Conservation (phyloP, 2,888 invertebrate genomes). For the Amiota communis region DNA sequence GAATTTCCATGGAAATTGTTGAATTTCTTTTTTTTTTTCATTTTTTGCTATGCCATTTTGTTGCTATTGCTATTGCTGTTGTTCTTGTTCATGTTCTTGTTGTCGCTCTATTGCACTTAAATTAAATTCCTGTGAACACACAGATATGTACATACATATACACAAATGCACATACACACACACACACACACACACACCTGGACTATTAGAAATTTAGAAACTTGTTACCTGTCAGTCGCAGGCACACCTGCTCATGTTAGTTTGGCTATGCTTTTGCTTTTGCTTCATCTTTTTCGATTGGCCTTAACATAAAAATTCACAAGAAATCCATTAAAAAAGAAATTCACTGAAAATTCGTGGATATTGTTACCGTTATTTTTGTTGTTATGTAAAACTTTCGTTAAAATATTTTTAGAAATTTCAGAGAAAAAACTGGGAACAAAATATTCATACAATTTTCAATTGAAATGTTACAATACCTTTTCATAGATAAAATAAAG, state of each 20-base stretch:
- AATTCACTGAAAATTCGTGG: neutral
- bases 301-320: too few species aligned
- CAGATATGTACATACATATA: too few species aligned
- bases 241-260: too few species aligned
- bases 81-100: neutral
- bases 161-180: too few species aligned
- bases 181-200: too few species aligned
- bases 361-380: neutral
- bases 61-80: neutral
- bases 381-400: neutral
- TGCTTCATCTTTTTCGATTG: neutral
- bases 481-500: too few species aligned
- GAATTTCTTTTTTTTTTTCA: neutral
- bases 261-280: neutral
- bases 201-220: too few species aligned
- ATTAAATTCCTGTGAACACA: neutral
- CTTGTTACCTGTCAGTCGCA: too few species aligned
- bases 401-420: neutral
- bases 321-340: too few species aligned
- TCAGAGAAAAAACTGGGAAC: neutral
- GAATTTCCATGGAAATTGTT: neutral
- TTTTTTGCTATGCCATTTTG: neutral
- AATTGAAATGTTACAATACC: too few species aligned
- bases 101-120: neutral
- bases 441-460: too few species aligned